These are phyloP conservation scores for Marcusenius ussheri DNA, from an alignment of 2,113 vertebrate species.

Conservation along the genomic window DNA sequence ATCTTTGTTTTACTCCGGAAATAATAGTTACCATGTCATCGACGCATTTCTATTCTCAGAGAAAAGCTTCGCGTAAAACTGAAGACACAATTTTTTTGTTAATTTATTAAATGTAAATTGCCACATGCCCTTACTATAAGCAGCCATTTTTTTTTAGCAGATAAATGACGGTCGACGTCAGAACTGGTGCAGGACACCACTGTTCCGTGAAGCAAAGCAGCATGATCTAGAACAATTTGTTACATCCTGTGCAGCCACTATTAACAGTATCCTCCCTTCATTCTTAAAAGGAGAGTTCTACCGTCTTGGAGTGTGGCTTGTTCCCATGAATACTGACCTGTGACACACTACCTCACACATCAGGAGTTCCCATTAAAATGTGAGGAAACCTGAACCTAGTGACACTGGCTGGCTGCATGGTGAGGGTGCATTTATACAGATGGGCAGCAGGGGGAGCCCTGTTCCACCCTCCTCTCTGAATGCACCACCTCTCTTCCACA, in stretches of 20 bases:
- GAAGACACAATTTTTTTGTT: not conserved
- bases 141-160: not conserved
- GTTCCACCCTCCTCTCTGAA: not conserved
- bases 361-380: not conserved
- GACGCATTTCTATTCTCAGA: not conserved
- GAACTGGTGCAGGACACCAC: not conserved
- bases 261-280: not conserved
- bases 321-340: not conserved
- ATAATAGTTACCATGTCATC: not conserved
- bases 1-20: not conserved
- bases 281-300: not conserved
- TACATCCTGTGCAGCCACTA: not conserved
- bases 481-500: not conserved
- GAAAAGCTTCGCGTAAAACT: not conserved
- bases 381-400: not conserved
- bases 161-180: not conserved
- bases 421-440: not conserved
- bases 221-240: not conserved
- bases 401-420: not conserved
- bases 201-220: not conserved
- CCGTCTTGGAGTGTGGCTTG: not conserved
- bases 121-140: not conserved
- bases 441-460: not conserved
- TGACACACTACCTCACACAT: not conserved
- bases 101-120: not conserved